Evolutionary conservation across 2,888 invertebrate genomes (phyloP).

Genomic region (Cancer borealis): DNA sequence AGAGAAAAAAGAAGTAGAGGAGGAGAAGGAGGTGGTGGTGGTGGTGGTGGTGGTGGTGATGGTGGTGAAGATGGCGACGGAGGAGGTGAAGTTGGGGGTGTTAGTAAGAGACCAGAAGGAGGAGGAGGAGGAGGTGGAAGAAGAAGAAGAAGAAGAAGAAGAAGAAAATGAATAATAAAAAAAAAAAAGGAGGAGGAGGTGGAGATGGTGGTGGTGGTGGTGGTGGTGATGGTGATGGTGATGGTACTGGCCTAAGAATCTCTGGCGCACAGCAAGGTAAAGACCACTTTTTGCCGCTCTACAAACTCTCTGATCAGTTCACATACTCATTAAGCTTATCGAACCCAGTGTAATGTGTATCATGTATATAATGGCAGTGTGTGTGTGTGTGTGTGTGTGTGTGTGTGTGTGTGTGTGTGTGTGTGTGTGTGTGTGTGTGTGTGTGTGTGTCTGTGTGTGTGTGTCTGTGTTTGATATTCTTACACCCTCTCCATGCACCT

Average conservation of each 20-base stretch:
- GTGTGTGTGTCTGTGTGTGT: background rate
- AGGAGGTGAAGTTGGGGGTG: background rate
- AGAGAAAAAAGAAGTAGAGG: background rate
- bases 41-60: background rate
- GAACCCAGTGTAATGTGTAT: constrained; percentile 41
- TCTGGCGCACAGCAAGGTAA: background rate
- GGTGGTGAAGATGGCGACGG: background rate
- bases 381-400: constrained; percentile 29
- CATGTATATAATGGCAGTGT: constrained; percentile 34
- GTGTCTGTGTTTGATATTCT: background rate
- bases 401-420: constrained; percentile 36
- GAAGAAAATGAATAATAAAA: background rate
- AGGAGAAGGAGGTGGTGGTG: background rate
- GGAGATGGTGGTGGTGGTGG: background rate
- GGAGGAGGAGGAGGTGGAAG: background rate
- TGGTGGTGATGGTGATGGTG: background rate
- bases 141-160: background rate
- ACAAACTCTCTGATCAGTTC: constrained; percentile 41
- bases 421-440: constrained; percentile 34
- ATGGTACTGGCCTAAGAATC: background rate
- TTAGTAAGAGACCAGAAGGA: background rate
- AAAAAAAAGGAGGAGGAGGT: background rate
- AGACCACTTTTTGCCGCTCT: constrained; percentile 31
- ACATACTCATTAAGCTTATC: constrained; percentile 41
- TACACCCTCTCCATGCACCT: background rate